Evolutionary conservation across 64 coral and sea anemone genomes (phyloP).

Genomic region (Trachythela sp.): DNA sequence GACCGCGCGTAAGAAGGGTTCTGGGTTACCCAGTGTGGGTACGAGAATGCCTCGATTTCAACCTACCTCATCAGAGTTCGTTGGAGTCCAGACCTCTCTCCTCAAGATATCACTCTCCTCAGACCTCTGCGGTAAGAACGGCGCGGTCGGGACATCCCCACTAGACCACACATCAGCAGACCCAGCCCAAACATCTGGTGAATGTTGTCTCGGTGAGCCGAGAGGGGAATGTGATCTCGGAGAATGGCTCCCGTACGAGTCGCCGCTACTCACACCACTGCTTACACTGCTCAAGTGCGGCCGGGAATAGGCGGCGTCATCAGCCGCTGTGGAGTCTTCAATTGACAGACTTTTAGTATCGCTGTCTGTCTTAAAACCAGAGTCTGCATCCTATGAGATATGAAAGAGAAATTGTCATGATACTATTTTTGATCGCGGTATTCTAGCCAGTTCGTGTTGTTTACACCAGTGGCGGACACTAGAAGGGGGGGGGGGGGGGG

Average conservation of each 20-base stretch:
- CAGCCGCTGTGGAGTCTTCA: not conserved
- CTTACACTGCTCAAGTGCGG: not conserved
- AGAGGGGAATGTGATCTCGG: not conserved
- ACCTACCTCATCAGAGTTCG: not conserved
- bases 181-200: not conserved
- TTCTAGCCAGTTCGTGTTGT: too few relatives aligned
- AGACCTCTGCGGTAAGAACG: not conserved
- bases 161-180: not conserved
- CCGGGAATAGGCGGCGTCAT: not conserved
- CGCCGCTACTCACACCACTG: constrained; percentile 14
- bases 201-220: not conserved
- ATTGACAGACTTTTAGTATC: not conserved
- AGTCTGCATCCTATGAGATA: not conserved
- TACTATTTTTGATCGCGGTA: not conserved
- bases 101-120: not conserved
- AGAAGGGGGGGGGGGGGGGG: too few relatives aligned
- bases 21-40: too few relatives aligned
- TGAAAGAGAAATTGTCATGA: not conserved
- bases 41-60: not conserved
- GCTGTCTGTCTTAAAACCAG: not conserved
- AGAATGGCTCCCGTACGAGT: constrained; percentile 1
- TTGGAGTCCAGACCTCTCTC: not conserved
- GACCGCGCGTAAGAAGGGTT: too few relatives aligned
- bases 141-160: not conserved
- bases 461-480: too few relatives aligned